Evolutionary conservation across 2,113 vertebrate species (phyloP), one percentile per base, ranked within the genome.

Genomic region (Cottus gobio): DNA sequence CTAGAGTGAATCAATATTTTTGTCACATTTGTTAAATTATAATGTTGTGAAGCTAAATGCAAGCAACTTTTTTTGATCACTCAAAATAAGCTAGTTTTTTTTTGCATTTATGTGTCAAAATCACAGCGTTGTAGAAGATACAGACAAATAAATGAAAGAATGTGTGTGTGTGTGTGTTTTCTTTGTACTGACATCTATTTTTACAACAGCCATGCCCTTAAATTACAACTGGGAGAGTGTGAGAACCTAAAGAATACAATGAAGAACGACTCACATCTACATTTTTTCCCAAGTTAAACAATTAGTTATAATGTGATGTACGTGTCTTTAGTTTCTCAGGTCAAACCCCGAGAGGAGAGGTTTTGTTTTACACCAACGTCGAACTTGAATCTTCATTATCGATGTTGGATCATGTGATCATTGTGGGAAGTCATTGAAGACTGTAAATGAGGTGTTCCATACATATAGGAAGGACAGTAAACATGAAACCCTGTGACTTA

Each of bases 401-500:
- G 9, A 26, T 37, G 5, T 54, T 36, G 26, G 26, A 5, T 54
- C 48, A 69, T 8, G 0, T 42, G 36, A 30, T 7, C 3, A 52
- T 9, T 20, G 42, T 28, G 30, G 20, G 11, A n/a, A n/a, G n/a
- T n/a, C n/a, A n/a, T n/a, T n/a, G n/a, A n/a, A n/a, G n/a, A n/a
- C n/a, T n/a, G 34, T 42, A 7, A 20, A 20, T 52, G 31, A 18
- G n/a, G 22, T 16, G 6, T n/a, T 16, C 7, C 37, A 24, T 15
- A 16, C 13, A 48, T 22, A 22, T 20, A 8, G 46, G 18, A 48
- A 20, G 46, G 18, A 50, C 26, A 16, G 66, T 46, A 1, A 69
- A n/a, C 7, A 37, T 28, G 20, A n/a, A 66, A 68, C 0, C 15
- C 3, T 16, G 34, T 4, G 11, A 97, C 97, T 97, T 91, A 99